Base-by-base conservation (phyloP, 2,888 invertebrate species). In the Apotomis betuletana region DNA sequence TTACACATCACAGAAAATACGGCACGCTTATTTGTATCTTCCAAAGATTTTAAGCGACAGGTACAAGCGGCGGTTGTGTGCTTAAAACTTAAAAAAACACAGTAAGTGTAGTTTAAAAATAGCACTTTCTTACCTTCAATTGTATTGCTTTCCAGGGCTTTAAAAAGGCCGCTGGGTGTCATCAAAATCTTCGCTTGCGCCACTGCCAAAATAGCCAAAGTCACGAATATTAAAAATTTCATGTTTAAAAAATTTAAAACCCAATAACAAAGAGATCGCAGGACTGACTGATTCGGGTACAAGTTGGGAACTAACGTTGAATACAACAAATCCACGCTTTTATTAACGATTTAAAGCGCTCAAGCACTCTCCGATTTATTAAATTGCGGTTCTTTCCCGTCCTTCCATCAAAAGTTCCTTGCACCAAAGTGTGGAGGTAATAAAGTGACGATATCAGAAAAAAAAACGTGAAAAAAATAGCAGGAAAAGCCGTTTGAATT, bases 161-260 rank as follows among this genome's bases (percentile, higher is more conserved):
- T 59, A 60, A 55, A 15, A 9, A 67, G 38, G 6, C 4, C 13
- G 27, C 67, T 38, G 0, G 61, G 38, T 12, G 55, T n/a, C 60
- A 65, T 60, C 9, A 41, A 5, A n/a, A n/a, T 41, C 49, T 67
- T 70, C 10, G 65, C 65, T 15, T 70, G 65, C 15, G 61, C 13
- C 1, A 38, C 61, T 5, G 41, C 65, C 55, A 67, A 41, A n/a
- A 44, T 44, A 12, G 46, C 70, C 36, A 70, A 8, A 15, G 60
- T 10, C 8, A 70, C 4, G 3, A 65, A 38, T 4, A 70, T 15
- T 46, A 61, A 13, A 8, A 60, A 55, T 13, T 70, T 70, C 70
- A 70, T 70, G 38, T 51, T 60, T 36, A 57, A 12, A 10, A 27
- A 12, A n/a, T 44, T 8, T 5, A 6, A 27, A 27, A 27, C 27